Evolutionary conservation across 2,797 vertebrate species (phyloP).

Genomic region (Phoeniculus purpureus): DNA sequence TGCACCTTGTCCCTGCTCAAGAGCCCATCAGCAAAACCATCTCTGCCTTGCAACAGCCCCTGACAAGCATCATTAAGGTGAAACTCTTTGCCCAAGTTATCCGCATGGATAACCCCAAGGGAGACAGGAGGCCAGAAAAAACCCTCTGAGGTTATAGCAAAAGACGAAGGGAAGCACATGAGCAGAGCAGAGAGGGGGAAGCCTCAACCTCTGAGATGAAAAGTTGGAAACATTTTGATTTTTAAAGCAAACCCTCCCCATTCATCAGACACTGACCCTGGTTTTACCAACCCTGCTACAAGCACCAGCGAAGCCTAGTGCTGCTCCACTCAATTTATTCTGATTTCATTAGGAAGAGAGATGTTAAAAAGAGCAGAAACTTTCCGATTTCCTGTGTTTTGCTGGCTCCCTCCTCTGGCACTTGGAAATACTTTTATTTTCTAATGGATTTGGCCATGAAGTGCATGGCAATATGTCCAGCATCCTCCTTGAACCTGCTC

Average conservation of each 20-base stretch:
- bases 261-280: neutral
- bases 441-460: conserved; percentile 10
- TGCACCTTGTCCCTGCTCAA: fast-evolving
- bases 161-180: neutral
- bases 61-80: neutral
- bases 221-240: neutral
- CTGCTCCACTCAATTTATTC: neutral
- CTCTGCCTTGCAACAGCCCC: neutral
- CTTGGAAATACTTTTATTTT: conserved; percentile 59
- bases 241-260: neutral
- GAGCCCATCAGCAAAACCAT: neutral
- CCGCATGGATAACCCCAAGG: neutral
- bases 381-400: conserved; percentile 48
- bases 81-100: neutral
- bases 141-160: neutral
- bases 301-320: neutral
- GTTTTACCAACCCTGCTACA: neutral
- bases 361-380: conserved; percentile 8
- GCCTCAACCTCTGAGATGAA: neutral
- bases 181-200: neutral
- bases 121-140: neutral
- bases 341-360: conserved; percentile 33
- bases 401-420: conserved; percentile 67
- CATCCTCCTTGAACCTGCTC: neutral
- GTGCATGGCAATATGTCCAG: neutral